Conservation (phyloP, 2,113 vertebrate species). For the Pollimyrus isidori region DNA sequence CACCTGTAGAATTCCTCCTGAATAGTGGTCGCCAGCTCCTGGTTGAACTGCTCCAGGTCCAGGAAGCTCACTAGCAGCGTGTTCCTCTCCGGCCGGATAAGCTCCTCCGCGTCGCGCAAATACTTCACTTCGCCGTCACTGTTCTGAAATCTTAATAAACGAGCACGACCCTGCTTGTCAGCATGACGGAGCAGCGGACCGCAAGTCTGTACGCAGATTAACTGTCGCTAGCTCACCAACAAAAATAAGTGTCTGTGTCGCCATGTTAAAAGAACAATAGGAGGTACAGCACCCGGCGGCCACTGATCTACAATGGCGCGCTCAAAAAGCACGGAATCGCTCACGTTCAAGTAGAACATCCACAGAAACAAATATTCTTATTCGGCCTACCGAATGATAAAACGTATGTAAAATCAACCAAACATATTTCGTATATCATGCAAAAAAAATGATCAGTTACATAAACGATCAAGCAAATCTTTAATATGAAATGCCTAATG, state of each 20-base stretch:
- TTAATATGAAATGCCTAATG: not conserved
- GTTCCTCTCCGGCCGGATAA: conserved; percentile 93
- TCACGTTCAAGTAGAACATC: not conserved
- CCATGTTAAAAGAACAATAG: not conserved
- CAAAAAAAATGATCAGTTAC: not conserved
- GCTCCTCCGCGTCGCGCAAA: conserved; percentile 80
- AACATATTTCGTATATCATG: not conserved
- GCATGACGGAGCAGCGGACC: not conserved
- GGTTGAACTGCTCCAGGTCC: conserved; percentile 91
- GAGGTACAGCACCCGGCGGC: not conserved
- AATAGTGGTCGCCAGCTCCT: conserved; percentile 90
- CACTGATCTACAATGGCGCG: not conserved
- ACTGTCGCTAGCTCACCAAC: not conserved
- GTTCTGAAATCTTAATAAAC: conserved; percentile 71
- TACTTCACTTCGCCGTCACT: conserved; percentile 89
- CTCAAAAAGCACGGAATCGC: not conserved
- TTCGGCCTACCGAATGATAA: not conserved
- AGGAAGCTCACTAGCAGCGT: conserved; percentile 84
- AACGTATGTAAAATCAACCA: not conserved
- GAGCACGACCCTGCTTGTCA: not conserved
- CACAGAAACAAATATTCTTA: not conserved
- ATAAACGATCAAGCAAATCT: not conserved
- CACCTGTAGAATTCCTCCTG: conserved; percentile 98
- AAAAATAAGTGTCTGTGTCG: not conserved
- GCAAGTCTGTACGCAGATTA: not conserved